Conservation (phyloP, 2,888 invertebrate species). For the Neoscelio sp. region DNA sequence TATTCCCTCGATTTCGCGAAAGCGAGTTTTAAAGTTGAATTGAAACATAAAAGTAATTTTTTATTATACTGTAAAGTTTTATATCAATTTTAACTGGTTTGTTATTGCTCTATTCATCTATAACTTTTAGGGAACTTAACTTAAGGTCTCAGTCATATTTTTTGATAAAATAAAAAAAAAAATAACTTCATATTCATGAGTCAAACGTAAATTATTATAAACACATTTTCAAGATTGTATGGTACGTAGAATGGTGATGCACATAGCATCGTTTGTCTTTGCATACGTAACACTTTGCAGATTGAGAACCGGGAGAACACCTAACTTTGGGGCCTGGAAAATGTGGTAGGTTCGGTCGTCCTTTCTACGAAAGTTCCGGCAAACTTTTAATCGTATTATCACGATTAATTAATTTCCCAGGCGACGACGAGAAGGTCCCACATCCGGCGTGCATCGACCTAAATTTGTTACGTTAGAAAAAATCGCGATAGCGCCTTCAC, state of each 20-base stretch:
- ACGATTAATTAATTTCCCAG: slow-evolving; percentile 72
- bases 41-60: no score
- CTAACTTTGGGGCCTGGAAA: slow-evolving; percentile 32
- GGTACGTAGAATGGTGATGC: not conserved
- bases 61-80: no score
- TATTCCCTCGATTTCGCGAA: no score
- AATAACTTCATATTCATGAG: no score
- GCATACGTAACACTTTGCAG: slow-evolving; percentile 25
- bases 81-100: no score
- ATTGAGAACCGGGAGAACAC: slow-evolving; percentile 19
- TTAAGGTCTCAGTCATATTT: no score
- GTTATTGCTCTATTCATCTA: no score
- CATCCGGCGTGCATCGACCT: slow-evolving; percentile 47
- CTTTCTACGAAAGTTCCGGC: slow-evolving; percentile 57
- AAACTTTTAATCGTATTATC: slow-evolving; percentile 74
- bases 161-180: no score
- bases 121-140: no score
- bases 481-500: slow-evolving; percentile 14
- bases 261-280: slow-evolving; percentile 29
- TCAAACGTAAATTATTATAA: not conserved
- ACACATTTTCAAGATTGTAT: not conserved
- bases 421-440: slow-evolving; percentile 58
- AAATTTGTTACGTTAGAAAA: slow-evolving; percentile 44
- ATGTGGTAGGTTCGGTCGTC: slow-evolving; percentile 38
- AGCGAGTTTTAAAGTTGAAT: no score